Evolutionary conservation across 2,888 invertebrate genomes (phyloP).

Genomic region (Drosophila pegasa): DNA sequence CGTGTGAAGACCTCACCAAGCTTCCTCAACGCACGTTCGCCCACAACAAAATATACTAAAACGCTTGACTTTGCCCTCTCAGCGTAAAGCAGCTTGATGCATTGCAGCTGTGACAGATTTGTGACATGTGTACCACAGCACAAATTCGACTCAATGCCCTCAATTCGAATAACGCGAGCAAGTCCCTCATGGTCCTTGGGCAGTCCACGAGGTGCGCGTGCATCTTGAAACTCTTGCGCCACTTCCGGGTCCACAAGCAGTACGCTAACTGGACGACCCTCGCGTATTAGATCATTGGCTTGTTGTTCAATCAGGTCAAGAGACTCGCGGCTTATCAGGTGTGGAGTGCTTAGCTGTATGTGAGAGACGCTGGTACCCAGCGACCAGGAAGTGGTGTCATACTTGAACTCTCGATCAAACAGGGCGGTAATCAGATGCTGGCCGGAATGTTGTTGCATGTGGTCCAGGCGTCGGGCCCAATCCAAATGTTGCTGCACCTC

Average conservation of each 20-base stretch:
- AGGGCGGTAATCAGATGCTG: constrained; percentile 94
- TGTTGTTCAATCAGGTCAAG: constrained; percentile 87
- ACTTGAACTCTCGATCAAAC: constrained; percentile 89
- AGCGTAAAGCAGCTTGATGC: constrained; percentile 88
- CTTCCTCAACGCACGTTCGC: constrained; percentile 88
- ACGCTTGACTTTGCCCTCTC: constrained; percentile 91
- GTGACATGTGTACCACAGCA: constrained; percentile 95
- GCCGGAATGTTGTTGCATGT: constrained; percentile 96
- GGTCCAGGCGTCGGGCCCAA: constrained; percentile 93
- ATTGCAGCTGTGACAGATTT: constrained; percentile 89
- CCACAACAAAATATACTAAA: constrained; percentile 90
- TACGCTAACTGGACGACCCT: constrained; percentile 87
- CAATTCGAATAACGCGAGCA: constrained; percentile 91
- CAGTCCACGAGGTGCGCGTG: constrained; percentile 87
- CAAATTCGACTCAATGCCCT: constrained; percentile 91
- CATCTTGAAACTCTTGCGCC: constrained; percentile 84
- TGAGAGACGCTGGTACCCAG: constrained; percentile 91
- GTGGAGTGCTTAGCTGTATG: constrained; percentile 88
- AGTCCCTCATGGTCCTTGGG: constrained; percentile 92
- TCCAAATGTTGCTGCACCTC: constrained; percentile 88
- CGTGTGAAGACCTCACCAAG: constrained; percentile 88
- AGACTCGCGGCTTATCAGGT: constrained; percentile 86
- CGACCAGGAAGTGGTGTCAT: constrained; percentile 91
- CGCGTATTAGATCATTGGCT: constrained; percentile 89
- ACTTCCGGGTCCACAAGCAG: constrained; percentile 88